A percentile compares a stretch with the other conserved stretches of the same genome.
Evolutionary conservation across 1,140 invertebrate species (phyloP).

Genomic region (Lasioglossum baleicum): DNA sequence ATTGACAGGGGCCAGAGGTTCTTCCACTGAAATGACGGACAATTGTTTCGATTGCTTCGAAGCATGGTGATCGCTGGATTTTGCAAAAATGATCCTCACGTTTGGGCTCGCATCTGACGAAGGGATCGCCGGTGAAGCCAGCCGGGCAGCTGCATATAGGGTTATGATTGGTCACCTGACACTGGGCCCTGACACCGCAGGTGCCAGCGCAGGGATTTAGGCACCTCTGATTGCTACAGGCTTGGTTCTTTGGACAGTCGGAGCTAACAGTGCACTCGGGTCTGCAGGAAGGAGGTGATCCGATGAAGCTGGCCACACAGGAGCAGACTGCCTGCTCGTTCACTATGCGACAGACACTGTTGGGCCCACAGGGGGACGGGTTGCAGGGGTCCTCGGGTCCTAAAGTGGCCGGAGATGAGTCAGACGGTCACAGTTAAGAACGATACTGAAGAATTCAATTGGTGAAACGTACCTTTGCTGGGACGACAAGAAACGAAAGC

Average conservation of each 20-base stretch:
- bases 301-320: conserved; percentile 82
- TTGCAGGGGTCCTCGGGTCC: conserved; percentile 75
- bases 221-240: conserved; percentile 84
- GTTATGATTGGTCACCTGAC: conserved; percentile 81
- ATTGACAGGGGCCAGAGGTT: conserved; percentile 76
- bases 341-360: conserved; percentile 75
- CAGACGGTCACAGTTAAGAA: not conserved
- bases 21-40: conserved; percentile 19
- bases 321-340: conserved; percentile 80
- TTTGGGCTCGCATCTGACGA: conserved; percentile 78
- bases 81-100: conserved; percentile 58
- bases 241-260: conserved; percentile 83
- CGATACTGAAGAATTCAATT: too few species aligned
- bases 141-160: conserved; percentile 81
- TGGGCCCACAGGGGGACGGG: conserved; percentile 80
- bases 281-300: conserved; percentile 83
- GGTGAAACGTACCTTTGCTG: conserved; percentile 75
- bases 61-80: too few species aligned
- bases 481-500: conserved; percentile 84
- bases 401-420: conserved; percentile 54
- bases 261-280: conserved; percentile 86
- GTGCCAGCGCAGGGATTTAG: conserved; percentile 80
- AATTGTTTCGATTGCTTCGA: not conserved
- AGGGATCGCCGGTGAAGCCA: conserved; percentile 80
- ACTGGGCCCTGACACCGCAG: conserved; percentile 82